These are phyloP conservation scores for Mimumesa dahlbomi DNA, from an alignment of 2,888 invertebrate genomes.

Conservation along the genomic window DNA sequence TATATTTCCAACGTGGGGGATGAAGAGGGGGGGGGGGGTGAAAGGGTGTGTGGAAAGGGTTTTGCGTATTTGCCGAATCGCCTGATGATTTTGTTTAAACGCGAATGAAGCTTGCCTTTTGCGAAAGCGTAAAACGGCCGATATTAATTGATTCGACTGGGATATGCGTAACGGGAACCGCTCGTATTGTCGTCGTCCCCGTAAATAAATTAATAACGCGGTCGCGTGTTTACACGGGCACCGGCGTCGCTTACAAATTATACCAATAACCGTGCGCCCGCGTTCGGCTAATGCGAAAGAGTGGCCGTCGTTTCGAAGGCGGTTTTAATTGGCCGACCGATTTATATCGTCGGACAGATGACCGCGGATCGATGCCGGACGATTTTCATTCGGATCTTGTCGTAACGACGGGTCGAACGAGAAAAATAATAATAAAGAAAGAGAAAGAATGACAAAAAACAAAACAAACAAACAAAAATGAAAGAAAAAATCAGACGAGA, in stretches of 20 bases:
- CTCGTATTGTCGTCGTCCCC: conserved; percentile 31
- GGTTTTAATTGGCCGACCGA: background rate
- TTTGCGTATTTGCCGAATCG: conserved; percentile 53
- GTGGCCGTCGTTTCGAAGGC: background rate
- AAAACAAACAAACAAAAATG: too few species aligned
- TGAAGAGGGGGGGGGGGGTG: too few species aligned
- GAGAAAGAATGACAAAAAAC: too few species aligned
- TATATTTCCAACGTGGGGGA: conserved; percentile 31
- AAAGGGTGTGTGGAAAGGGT: too few species aligned
- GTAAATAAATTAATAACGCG: conserved; percentile 64
- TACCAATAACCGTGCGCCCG: conserved; percentile 49
- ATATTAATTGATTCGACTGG: conserved; percentile 60
- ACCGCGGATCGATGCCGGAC: background rate
- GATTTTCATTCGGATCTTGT: background rate
- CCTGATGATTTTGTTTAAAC: conserved; percentile 58
- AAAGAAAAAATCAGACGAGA: too few species aligned
- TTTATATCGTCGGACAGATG: conserved; percentile 1
- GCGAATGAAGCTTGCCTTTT: conserved; percentile 34
- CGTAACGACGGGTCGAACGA: too few species aligned
- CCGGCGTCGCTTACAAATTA: conserved; percentile 59
- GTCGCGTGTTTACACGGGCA: conserved; percentile 51
- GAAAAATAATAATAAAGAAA: too few species aligned
- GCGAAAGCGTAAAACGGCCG: conserved; percentile 47
- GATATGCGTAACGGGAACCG: conserved; percentile 17
- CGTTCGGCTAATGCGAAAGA: conserved; percentile 28